These are phyloP conservation scores for Morbakka virulenta DNA, from an alignment of 30 jellyfish, hydroid and myxozoan species.

Conservation along the genomic window DNA sequence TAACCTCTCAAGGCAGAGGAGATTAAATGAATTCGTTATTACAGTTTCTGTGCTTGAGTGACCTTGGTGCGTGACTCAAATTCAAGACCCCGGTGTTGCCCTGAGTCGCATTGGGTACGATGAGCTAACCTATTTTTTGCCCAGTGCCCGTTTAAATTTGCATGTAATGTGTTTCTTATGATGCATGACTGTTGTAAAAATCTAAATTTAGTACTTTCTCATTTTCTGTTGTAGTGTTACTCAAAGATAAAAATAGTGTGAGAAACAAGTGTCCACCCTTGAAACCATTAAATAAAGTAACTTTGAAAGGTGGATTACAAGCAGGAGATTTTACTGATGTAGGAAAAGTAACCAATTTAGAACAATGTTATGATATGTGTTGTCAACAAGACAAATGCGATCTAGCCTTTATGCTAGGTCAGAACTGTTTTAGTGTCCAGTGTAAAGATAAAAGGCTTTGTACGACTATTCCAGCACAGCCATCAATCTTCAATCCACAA, in stretches of 20 bases:
- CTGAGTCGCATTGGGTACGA: not conserved
- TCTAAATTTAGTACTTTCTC: not conserved
- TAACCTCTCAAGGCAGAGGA: too few relatives aligned
- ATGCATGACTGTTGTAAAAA: not conserved
- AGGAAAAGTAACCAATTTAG: conserved; percentile 76
- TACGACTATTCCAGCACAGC: conserved; percentile 94
- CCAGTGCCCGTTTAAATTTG: too few relatives aligned
- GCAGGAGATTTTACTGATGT: conserved; percentile 99
- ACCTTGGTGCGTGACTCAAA: too few relatives aligned
- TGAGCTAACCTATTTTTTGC: not conserved
- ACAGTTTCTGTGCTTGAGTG: too few relatives aligned
- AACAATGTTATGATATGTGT: conserved; percentile 93
- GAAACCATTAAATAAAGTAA: conserved; percentile 80
- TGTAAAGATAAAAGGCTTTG: conserved; percentile 90
- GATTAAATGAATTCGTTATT: too few relatives aligned
- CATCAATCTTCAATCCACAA: conserved; percentile 95
- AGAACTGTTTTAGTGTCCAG: conserved; percentile 93
- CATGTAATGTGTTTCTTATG: too few relatives aligned
- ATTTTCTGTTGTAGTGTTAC: conserved; percentile 58
- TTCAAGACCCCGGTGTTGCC: too few relatives aligned
- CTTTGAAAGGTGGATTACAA: conserved; percentile 97
- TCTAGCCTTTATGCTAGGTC: conserved; percentile 96
- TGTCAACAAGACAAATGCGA: conserved; percentile 95
- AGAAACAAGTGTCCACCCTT: conserved; percentile 73
- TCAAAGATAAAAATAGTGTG: conserved; percentile 61